These are phyloP conservation scores for Globodera rostochiensis DNA, from an alignment of 1,140 invertebrate genomes.

Conservation along the genomic window DNA sequence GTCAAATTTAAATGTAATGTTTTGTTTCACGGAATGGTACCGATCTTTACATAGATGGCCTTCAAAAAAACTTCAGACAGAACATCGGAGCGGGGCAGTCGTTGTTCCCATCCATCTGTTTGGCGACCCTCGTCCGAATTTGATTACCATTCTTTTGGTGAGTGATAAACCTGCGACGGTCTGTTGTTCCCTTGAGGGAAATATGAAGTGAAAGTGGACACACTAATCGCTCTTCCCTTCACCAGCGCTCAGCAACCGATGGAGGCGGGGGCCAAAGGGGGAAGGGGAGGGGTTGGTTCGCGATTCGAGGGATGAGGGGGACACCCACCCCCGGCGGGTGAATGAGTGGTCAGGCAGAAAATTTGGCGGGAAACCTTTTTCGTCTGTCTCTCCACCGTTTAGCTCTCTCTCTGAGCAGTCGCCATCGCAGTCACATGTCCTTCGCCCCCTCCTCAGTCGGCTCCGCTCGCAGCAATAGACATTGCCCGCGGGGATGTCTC, in stretches of 20 bases:
- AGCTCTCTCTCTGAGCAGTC: not conserved
- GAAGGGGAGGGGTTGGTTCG: not conserved
- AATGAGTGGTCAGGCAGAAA: not conserved
- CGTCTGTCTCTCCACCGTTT: not conserved
- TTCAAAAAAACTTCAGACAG: not conserved
- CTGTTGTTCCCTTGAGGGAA: too few species aligned
- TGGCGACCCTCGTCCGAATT: not conserved
- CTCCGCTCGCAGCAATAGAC: not conserved
- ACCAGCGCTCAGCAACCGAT: not conserved
- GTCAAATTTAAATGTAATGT: too few species aligned
- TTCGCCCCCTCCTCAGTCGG: not conserved
- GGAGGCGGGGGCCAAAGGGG: not conserved
- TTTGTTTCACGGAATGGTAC: not conserved
- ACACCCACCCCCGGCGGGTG: too few species aligned
- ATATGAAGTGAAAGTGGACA: not conserved
- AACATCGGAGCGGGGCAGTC: not conserved
- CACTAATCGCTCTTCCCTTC: not conserved
- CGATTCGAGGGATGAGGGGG: not conserved
- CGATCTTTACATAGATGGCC: not conserved
- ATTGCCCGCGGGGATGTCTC: constrained; percentile 1
- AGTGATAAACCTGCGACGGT: too few species aligned
- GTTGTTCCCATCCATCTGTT: not conserved
- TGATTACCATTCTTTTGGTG: not conserved
- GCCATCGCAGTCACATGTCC: not conserved
- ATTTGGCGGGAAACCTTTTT: constrained; percentile 1